Evolutionary conservation across 64 coral and sea anemone species (phyloP), one percentile per base, ranked within the genome.

Genomic region (Porites australiensis): DNA sequence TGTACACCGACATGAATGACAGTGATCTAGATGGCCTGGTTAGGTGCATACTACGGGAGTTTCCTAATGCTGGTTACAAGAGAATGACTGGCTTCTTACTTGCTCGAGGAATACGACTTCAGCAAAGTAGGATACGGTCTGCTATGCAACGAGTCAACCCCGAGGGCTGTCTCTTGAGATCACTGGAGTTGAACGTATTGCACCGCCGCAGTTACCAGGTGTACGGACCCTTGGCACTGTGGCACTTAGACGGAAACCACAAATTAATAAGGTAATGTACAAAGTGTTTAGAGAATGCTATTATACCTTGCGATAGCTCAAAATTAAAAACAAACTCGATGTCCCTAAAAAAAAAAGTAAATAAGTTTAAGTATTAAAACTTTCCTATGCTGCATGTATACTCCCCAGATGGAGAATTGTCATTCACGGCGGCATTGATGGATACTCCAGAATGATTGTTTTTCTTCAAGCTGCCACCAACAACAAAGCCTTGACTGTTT

Each of bases 21-120:
- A 16, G 64, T 68, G 46, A 90, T 13, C 14, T 79, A 14, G 88
- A 78, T 14, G 50, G 13, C 44, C 58, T 90, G 73, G 14, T 79
- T 47, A 67, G 46, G 23, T 61, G 57, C 64, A 79, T 78, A 64
- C 70, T 78, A 48, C 2, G 58, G 50, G 73, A 90, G 37, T 90
- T 90, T 21, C 88, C 88, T 55, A 90, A 90, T 51, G 75, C 55
- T 64, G 88, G 74, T 48, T 89, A 89, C 73, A 89, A 68, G 64
- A 16, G 88, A 79, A 89, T 89, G 88, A 76, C 88, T 44, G 72
- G 88, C 27, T 69, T 90, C 23, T 60, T 90, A 65, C 0, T 79
- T 16, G 27, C 37, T 65, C 13, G 88, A 79, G 73, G 88, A 19
- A 57, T 88, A 58, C 70, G 71, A 57, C 16, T 88, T 43, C 71